Evolutionary conservation across 37 sponge, comb jelly and placozoan species (phyloP).

Genomic region (Ephydatia muelleri): DNA sequence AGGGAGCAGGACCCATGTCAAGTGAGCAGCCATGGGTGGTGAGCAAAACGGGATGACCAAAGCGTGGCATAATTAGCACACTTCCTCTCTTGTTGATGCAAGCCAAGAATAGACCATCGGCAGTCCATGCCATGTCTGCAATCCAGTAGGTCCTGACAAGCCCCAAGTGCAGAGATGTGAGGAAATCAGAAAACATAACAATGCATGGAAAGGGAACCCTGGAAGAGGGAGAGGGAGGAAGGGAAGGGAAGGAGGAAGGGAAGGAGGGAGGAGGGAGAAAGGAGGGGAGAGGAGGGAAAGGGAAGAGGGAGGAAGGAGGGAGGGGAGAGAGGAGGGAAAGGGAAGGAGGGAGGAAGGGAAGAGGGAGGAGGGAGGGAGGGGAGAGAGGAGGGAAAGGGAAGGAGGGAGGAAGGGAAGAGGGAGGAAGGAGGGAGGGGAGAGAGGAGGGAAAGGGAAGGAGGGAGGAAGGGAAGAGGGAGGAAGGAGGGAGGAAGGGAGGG

Average conservation of each 20-base stretch:
- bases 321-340: too few relatives aligned
- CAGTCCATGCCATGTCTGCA: slow-evolving; percentile 61
- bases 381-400: too few relatives aligned
- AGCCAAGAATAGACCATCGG: slow-evolving; percentile 62
- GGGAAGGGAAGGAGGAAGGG: slow-evolving; percentile 40
- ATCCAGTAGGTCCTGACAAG: slow-evolving; percentile 64
- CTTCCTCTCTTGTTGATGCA: slow-evolving; percentile 60
- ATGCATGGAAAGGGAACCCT: too few relatives aligned
- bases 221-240: too few relatives aligned
- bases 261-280: neutral
- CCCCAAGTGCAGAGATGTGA: neutral
- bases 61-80: slow-evolving; percentile 52
- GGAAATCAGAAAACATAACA: too few relatives aligned
- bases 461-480: neutral
- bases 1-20: slow-evolving; percentile 60
- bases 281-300: slow-evolving; percentile 2
- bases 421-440: neutral
- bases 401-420: neutral
- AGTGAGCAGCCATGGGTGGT: slow-evolving; percentile 51
- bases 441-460: neutral
- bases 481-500: neutral
- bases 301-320: neutral
- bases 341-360: neutral
- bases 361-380: too few relatives aligned
- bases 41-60: slow-evolving; percentile 46